A percentile compares a stretch with the other conserved stretches of the same genome.
phyloP scores from a whole-genome alignment of 2,888 invertebrate species.

The Drosophila prolongata region DNA sequence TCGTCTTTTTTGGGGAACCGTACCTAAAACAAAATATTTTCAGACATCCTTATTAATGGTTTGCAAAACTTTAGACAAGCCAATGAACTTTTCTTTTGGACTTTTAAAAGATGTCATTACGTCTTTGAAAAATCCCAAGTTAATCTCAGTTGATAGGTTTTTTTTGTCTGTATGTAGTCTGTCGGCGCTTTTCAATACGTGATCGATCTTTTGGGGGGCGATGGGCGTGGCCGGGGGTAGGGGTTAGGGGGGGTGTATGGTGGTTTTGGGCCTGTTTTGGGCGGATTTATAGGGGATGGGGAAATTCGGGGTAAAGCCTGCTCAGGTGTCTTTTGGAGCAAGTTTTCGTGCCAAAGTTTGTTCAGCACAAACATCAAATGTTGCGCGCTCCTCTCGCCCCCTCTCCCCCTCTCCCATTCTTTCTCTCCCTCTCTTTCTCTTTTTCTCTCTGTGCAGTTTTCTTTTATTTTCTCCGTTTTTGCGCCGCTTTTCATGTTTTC shows the following conservation, averaged over 20 bases:
- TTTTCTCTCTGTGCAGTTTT: constrained; percentile 18
- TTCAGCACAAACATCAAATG: constrained; percentile 74
- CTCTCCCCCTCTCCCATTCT: constrained; percentile 7
- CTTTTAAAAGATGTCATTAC: no score
- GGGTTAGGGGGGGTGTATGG: not conserved
- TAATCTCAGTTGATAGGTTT: not conserved
- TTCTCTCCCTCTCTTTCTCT: constrained; percentile 8
- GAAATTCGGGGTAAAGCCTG: constrained; percentile 45
- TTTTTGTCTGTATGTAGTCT: constrained; percentile 27
- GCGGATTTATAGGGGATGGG: not conserved
- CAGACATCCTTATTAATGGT: not conserved
- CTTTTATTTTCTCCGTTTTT: constrained; percentile 29
- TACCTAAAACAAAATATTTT: not conserved
- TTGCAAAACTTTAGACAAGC: no score
- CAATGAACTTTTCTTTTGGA: no score
- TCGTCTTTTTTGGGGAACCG: no score
- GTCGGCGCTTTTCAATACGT: constrained; percentile 64
- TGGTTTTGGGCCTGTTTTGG: constrained; percentile 11
- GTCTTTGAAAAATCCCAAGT: no score
- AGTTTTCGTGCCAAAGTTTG: constrained; percentile 77
- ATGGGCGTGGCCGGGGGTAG: constrained; percentile 8
- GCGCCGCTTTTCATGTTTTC: constrained; percentile 75
- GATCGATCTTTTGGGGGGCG: constrained; percentile 66
- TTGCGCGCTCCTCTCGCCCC: constrained; percentile 37
- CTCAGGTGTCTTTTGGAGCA: constrained; percentile 73